Evolutionary conservation across 2,888 invertebrate species (phyloP).

Genomic region (Stomorhina lunata): DNA sequence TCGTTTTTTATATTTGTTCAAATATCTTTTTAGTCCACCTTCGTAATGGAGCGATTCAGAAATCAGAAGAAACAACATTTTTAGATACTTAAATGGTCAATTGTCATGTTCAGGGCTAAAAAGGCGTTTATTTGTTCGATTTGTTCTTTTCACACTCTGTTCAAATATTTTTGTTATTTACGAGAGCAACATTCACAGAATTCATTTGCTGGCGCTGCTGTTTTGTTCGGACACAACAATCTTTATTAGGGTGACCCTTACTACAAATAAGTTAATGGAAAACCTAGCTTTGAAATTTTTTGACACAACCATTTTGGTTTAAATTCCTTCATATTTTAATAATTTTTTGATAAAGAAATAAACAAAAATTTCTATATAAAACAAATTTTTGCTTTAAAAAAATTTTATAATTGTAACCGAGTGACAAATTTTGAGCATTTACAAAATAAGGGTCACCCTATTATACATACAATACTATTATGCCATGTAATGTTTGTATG

Average conservation of each 20-base stretch:
- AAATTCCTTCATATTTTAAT: too few relatives aligned
- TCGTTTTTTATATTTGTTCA: too few relatives aligned
- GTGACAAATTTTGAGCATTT: too few relatives aligned
- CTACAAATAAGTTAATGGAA: too few relatives aligned
- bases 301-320: too few relatives aligned
- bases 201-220: not conserved
- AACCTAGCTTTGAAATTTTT: too few relatives aligned
- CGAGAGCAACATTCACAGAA: not conserved
- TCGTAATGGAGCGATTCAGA: not conserved
- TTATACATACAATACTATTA: not conserved
- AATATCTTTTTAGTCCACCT: not conserved
- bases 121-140: constrained; percentile 60
- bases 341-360: too few relatives aligned
- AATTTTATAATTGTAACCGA: too few relatives aligned
- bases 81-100: constrained; percentile 48
- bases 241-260: too few relatives aligned
- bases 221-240: not conserved
- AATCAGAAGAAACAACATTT: not conserved
- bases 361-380: too few relatives aligned
- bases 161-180: not conserved
- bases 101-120: constrained; percentile 64
- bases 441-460: too few relatives aligned
- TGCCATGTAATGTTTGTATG: constrained; percentile 13
- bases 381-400: too few relatives aligned
- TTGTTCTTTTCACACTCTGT: constrained; percentile 32